phyloP scores from a whole-genome alignment of 92 coral and sea anemone genomes.

The Zoanthus gigantus region DNA sequence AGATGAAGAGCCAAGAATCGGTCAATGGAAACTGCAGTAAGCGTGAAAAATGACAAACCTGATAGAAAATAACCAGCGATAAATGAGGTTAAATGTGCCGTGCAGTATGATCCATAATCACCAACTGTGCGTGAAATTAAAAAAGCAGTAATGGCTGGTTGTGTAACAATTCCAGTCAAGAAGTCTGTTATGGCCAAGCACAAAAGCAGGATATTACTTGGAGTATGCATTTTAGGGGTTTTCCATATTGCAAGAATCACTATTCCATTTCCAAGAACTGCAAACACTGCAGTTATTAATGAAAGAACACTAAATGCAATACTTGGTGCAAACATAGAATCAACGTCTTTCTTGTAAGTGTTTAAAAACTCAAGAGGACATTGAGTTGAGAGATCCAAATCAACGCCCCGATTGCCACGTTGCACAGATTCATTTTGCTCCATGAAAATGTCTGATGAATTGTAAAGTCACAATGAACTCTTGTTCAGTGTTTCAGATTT shows the following conservation, averaged over 20 bases:
- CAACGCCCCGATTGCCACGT: not conserved
- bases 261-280: constrained; percentile 24
- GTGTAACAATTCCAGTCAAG: constrained; percentile 33
- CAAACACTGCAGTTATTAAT: constrained; percentile 20
- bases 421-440: constrained; percentile 2
- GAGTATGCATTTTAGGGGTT: constrained; percentile 23
- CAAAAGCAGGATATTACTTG: constrained; percentile 15
- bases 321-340: constrained; percentile 42
- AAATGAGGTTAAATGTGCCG: constrained; percentile 24
- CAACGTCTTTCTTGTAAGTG: constrained; percentile 33
- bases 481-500: no score
- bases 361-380: constrained; percentile 17
- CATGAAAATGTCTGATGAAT: not conserved
- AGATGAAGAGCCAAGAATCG: constrained; percentile 16
- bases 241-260: constrained; percentile 43
- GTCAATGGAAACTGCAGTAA: constrained; percentile 26
- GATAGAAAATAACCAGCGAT: constrained; percentile 30
- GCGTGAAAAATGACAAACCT: constrained; percentile 13
- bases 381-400: not conserved
- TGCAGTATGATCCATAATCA: constrained; percentile 9
- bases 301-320: constrained; percentile 33
- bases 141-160: constrained; percentile 28
- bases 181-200: constrained; percentile 36
- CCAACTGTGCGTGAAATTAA: constrained; percentile 22
- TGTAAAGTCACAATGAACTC: no score